These are phyloP conservation scores for Epinephelus coioides DNA, from an alignment of 2,797 vertebrate genomes.

Conservation along the genomic window DNA sequence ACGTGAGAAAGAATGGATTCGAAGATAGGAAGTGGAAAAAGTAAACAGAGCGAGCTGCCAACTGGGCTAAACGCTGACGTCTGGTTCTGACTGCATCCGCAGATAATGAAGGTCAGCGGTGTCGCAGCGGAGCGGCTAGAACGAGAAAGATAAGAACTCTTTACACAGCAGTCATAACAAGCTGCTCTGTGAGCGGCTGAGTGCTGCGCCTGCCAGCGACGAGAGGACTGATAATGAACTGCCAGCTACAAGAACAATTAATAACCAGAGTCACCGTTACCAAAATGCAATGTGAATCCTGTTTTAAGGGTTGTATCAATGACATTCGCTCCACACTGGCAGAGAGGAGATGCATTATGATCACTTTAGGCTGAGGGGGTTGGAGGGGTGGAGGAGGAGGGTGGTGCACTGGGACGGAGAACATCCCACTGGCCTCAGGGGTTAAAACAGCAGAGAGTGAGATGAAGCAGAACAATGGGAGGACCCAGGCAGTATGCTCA, in stretches of 20 bases:
- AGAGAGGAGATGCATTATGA: slow-evolving; percentile 46
- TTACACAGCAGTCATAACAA: slow-evolving; percentile 57
- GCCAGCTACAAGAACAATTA: slow-evolving; percentile 10
- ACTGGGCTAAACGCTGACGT: slow-evolving; percentile 57
- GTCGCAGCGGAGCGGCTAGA: slow-evolving; percentile 51
- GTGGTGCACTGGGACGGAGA: slow-evolving; percentile 56
- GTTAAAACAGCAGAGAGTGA: slow-evolving; percentile 57
- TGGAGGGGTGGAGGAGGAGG: slow-evolving; percentile 22
- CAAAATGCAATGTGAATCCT: slow-evolving; percentile 6
- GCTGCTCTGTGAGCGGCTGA: slow-evolving; percentile 11
- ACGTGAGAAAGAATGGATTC: slow-evolving; percentile 49
- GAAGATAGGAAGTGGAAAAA: slow-evolving; percentile 66
- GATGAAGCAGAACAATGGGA: slow-evolving; percentile 64
- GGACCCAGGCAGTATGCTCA: slow-evolving; percentile 38
- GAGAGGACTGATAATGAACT: slow-evolving; percentile 12
- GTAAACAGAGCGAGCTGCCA: slow-evolving; percentile 67
- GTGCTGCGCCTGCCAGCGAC: neutral
- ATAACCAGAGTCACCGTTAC: neutral
- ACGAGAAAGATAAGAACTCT: slow-evolving; percentile 72
- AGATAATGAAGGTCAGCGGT: slow-evolving; percentile 76
- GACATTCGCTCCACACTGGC: slow-evolving; percentile 15
- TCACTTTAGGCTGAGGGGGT: slow-evolving; percentile 30
- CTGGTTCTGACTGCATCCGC: slow-evolving; percentile 71
- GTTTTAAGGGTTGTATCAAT: slow-evolving; percentile 19
- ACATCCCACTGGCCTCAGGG: slow-evolving; percentile 62